Base-by-base conservation (phyloP, 2,888 invertebrate genomes). In the Saturnia japonica region DNA sequence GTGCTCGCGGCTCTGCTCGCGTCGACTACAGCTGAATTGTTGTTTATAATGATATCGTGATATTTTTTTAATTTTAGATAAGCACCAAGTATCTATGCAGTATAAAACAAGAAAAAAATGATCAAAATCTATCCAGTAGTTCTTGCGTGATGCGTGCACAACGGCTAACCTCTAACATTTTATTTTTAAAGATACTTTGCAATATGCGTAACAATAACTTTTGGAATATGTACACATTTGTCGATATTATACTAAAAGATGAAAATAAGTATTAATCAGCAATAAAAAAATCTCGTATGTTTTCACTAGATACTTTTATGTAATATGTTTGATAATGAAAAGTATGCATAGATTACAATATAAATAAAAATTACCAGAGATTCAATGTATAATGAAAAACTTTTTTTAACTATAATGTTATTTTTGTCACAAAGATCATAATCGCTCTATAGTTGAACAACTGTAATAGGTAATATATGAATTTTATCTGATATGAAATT, bases 401-500 rank as follows among this genome's bases (percentile, higher is more conserved):
- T 9, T 54, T 54, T 28, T 28, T 25, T 60, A 60, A 11, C 57
- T 12, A 60, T 14, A 60, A 60, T 28, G 7, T 28, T 14, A 60
- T 40, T 64, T 64, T 40, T 40, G 19, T 62, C 45, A 45, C 28
- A 40, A 64, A 64, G n/a, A 40, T 66, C n/a, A 19, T 28, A 28
- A 66, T 67, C 19, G 43, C 9, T 28, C 25, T 1, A 8, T 42
- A 40, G 51, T n/a, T 66, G 28, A 67, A 70, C 47, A 42, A 54
- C 47, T 25, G 43, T 43, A 28, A 62, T 67, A 66, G n/a, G 42
- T 66, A 54, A 43, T 51, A 70, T 47, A 70, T 42, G 43, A 60
- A 42, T 54, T 16, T 70, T 70, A 70, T 70, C 70, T 67, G 70
- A 70, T 70, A 70, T 42, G 70, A 43, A 70, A 66, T 67, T 64